Evolutionary conservation across 2,888 invertebrate genomes (phyloP), one percentile per base, ranked within the genome.

Genomic region (Azorinus chamasolen): DNA sequence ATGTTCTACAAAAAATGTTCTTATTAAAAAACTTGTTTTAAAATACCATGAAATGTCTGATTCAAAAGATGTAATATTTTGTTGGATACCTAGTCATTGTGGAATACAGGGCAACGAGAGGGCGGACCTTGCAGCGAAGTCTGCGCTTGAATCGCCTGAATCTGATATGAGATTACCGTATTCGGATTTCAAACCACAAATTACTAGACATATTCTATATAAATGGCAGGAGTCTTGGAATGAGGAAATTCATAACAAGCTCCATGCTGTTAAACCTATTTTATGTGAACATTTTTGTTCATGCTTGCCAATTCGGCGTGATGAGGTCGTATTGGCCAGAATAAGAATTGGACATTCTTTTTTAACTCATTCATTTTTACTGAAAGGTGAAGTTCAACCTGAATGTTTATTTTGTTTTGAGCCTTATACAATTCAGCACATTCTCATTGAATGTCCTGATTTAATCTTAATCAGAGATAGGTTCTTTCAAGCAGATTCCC

Each of bases 51-150:
- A 46, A 3, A 2, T 57, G 0, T 54, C 27, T 16, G 22, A 43
- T 27, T 14, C 18, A 5, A 65, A 65, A 20, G 51, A 54, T 51
- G 32, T 69, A 12, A 18, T 43, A 20, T 70, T 55, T 32, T 68
- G 68, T 27, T 68, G 68, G 68, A 14, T 59, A 14, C 68, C 68
- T 1, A 59, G 59, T 50, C 68, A 68, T 41, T 32, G 54, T 41
- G 70, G 63, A 16, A 55, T 70, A 8, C n/a, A 14, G 32, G 70
- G 70, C 10, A 70, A 62, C 27, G 55, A 62, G 20, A n/a, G 16
- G 24, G 62, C 55, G 22, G 62, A 62, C 27, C 16, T 20, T 22
- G 32, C 24, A 25, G 54, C 53, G 20, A 64, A 64, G 54, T 22
- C 37, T 3, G 53, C 45, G 12, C 43, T 64, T 8, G 25, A 25